Evolutionary conservation across 2,888 invertebrate species (phyloP).

Genomic region (Masnerella sp.): DNA sequence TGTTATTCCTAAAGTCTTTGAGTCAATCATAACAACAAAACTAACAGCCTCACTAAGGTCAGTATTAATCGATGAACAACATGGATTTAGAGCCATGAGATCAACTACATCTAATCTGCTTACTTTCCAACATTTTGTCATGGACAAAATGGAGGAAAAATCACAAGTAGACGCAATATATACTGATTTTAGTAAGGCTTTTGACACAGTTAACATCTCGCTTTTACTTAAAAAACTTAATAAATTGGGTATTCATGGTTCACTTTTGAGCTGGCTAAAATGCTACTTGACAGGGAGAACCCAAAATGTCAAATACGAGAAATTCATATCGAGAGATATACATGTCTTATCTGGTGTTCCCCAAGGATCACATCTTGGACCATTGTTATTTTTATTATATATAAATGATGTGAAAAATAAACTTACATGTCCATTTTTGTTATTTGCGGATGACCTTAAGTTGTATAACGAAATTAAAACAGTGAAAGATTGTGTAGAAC

Average conservation of each 20-base stretch:
- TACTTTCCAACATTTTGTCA: neutral
- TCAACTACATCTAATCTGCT: constrained; percentile 6
- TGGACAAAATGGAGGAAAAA: constrained; percentile 2
- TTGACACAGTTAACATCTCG: constrained; percentile 2
- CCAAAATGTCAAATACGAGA: constrained; percentile 5
- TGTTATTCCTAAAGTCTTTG: constrained; percentile 7
- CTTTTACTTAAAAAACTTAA: neutral
- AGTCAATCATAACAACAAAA: neutral
- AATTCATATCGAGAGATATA: constrained; percentile 1
- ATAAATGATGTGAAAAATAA: constrained; percentile 5
- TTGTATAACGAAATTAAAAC: neutral
- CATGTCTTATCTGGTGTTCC: constrained; percentile 3
- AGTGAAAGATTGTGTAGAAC: neutral
- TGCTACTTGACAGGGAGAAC: constrained; percentile 1
- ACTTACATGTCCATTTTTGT: neutral
- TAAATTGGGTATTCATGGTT: constrained; percentile 5
- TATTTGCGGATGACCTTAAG: constrained; percentile 14
- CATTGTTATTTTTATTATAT: constrained; percentile 7
- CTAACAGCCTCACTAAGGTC: neutral
- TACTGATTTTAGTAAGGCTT: constrained; percentile 7
- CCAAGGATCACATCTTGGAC: constrained; percentile 4
- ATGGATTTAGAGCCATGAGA: constrained; percentile 5
- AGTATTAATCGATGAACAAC: constrained; percentile 12
- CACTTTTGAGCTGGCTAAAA: neutral
- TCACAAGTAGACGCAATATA: constrained; percentile 3